These are phyloP conservation scores for Rhegmatorhina hoffmannsi DNA, from an alignment of 2,113 vertebrate species.

Conservation along the genomic window DNA sequence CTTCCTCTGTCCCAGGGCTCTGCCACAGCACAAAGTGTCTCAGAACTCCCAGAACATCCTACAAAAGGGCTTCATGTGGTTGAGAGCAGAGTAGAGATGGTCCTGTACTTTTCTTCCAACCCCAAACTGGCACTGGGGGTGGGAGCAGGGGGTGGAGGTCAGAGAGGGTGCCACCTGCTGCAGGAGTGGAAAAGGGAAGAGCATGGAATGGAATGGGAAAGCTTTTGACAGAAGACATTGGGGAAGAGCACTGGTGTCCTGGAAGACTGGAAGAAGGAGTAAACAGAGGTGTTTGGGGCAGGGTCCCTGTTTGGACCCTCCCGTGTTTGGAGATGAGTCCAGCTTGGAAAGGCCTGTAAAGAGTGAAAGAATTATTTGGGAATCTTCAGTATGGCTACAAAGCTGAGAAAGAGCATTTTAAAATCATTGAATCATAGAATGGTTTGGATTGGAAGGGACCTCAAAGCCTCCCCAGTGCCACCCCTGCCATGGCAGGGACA, in stretches of 20 bases:
- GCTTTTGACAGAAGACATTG: not conserved
- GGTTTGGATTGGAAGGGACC: not conserved
- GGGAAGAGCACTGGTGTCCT: not conserved
- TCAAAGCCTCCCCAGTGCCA: fast-evolving
- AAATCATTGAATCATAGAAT: not conserved
- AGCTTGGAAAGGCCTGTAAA: not conserved
- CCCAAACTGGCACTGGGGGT: not conserved
- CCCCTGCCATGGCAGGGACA: not conserved
- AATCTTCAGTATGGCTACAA: not conserved
- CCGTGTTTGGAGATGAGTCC: not conserved
- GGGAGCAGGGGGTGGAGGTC: not conserved
- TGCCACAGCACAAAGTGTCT: not conserved
- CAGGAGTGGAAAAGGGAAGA: not conserved
- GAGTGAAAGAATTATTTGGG: not conserved
- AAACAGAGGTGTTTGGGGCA: not conserved
- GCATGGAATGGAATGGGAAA: not conserved
- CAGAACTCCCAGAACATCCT: not conserved
- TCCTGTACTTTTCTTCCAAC: not conserved
- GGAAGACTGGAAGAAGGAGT: not conserved
- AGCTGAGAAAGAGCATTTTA: not conserved
- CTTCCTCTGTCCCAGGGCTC: not conserved
- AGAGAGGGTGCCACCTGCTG: not conserved
- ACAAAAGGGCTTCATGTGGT: not conserved
- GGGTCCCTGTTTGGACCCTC: too few species aligned
- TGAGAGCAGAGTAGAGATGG: not conserved